Percentiles rank a stretch among this genome's conserved stretches.
These are phyloP conservation scores for Stomorhina lunata DNA, from an alignment of 2,888 invertebrate species.

Conservation along the genomic window DNA sequence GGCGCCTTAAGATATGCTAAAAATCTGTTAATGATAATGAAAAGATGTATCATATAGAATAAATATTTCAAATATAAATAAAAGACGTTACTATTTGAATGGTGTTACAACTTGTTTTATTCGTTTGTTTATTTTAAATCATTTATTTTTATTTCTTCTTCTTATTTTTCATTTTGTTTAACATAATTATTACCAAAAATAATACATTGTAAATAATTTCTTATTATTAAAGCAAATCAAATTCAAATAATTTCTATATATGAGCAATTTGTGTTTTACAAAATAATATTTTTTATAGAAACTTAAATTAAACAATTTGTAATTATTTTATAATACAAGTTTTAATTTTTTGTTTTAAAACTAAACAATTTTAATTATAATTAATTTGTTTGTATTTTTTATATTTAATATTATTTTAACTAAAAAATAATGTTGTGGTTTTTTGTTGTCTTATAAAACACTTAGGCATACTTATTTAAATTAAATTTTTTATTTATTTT, in stretches of 20 bases:
- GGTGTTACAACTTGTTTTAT: conserved; percentile 61
- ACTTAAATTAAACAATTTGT: conserved; percentile 12
- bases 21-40: too few relatives aligned
- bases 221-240: conserved; percentile 28
- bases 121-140: conserved; percentile 27
- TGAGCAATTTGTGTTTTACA: conserved; percentile 31
- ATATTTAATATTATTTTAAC: conserved; percentile 22
- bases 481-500: not conserved
- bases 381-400: not conserved
- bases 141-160: conserved; percentile 17
- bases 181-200: conserved; percentile 50
- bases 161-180: conserved; percentile 10
- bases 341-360: conserved; percentile 20
- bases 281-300: not conserved
- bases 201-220: conserved; percentile 40
- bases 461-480: conserved; percentile 38
- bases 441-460: conserved; percentile 51
- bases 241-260: not conserved
- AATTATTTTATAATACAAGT: conserved; percentile 41
- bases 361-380: conserved; percentile 15
- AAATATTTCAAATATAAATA: not conserved
- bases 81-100: conserved; percentile 8
- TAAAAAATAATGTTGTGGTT: conserved; percentile 50
- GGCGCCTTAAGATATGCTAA: too few relatives aligned
- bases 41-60: not conserved